Evolutionary conservation across 1,140 invertebrate genomes (phyloP).

Genomic region (Metaphire vulgaris): DNA sequence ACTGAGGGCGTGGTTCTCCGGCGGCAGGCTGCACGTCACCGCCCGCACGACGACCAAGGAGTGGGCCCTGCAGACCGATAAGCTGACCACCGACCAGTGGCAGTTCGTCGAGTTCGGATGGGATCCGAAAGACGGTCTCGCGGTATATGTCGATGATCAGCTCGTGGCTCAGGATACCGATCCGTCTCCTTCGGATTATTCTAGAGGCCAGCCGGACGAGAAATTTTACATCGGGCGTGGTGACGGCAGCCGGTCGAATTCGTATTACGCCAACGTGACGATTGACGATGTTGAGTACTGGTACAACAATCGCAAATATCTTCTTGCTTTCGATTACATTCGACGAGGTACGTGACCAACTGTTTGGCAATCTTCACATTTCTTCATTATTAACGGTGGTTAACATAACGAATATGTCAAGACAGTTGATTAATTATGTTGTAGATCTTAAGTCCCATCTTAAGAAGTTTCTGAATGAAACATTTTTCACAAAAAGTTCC

Average conservation of each 20-base stretch:
- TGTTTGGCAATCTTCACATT: no score
- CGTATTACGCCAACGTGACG: conserved; percentile 35
- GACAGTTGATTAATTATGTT: no score
- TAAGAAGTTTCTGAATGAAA: no score
- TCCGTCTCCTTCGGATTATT: neutral
- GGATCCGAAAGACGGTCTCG: conserved; percentile 40
- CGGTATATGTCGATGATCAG: conserved; percentile 39
- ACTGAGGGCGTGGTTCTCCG: conserved; percentile 11
- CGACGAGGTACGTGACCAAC: conserved; percentile 30
- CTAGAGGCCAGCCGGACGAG: conserved; percentile 29
- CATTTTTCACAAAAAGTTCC: no score
- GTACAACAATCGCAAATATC: conserved; percentile 38
- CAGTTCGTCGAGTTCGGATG: conserved; percentile 45
- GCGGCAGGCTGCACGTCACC: conserved; percentile 15
- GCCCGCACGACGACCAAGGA: conserved; percentile 28
- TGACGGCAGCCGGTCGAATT: conserved; percentile 7
- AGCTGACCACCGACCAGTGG: conserved; percentile 38
- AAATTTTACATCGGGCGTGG: conserved; percentile 29
- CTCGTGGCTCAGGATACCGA: conserved; percentile 29
- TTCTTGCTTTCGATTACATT: conserved; percentile 30
- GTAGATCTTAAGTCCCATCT: no score
- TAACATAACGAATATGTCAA: no score
- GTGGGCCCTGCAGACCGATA: conserved; percentile 39
- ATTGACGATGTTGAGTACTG: conserved; percentile 48
- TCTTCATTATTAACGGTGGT: no score